These are phyloP conservation scores for Scophthalmus maximus DNA, from an alignment of 2,113 vertebrate genomes.

Conservation along the genomic window DNA sequence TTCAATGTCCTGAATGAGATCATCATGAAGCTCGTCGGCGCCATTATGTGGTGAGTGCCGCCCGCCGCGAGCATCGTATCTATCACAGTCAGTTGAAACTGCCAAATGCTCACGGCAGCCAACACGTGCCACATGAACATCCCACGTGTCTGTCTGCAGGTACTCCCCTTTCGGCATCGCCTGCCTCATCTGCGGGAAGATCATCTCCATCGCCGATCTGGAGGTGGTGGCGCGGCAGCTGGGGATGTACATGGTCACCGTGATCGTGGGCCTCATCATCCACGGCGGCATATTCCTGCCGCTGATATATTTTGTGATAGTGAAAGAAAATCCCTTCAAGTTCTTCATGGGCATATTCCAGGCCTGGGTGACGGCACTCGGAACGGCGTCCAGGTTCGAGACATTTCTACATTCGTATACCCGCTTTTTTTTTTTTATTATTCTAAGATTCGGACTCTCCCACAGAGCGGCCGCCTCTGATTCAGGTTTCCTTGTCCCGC, in stretches of 20 bases:
- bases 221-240: slow-evolving; percentile 95
- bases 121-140: neutral
- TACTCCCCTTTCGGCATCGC: slow-evolving; percentile 97
- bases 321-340: slow-evolving; percentile 92
- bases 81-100: neutral
- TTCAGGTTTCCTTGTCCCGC: slow-evolving; percentile 1
- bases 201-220: slow-evolving; percentile 96
- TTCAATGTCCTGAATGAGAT: slow-evolving; percentile 99
- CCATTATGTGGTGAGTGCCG: slow-evolving; percentile 97
- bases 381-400: slow-evolving; percentile 96
- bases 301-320: slow-evolving; percentile 94
- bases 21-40: slow-evolving; percentile 94
- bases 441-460: too few species aligned
- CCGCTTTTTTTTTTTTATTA: too few species aligned
- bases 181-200: slow-evolving; percentile 98
- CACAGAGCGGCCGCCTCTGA: neutral
- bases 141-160: slow-evolving; percentile 77
- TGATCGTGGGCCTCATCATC: slow-evolving; percentile 96
- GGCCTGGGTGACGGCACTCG: slow-evolving; percentile 98
- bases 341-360: slow-evolving; percentile 99
- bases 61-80: neutral
- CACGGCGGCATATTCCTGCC: slow-evolving; percentile 97
- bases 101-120: neutral
- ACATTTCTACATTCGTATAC: too few species aligned
- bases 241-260: slow-evolving; percentile 99